Conservation (phyloP, 2,113 vertebrate genomes). For the Malaclemys terrapin region DNA sequence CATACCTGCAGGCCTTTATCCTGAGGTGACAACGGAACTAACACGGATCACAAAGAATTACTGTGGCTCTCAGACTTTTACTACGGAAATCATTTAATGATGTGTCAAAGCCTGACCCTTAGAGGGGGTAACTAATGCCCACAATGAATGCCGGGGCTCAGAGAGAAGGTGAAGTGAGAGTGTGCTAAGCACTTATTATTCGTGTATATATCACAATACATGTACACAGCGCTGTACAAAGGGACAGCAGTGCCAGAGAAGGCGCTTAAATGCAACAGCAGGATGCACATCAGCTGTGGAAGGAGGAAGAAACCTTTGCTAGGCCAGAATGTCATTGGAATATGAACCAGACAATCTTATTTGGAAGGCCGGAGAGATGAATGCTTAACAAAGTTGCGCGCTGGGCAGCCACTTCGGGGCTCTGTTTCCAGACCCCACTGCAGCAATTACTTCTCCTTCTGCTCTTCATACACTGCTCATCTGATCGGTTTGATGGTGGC, state of each 20-base stretch:
- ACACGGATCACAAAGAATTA: background rate
- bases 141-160: background rate
- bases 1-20: background rate
- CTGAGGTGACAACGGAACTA: background rate
- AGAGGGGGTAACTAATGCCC: background rate
- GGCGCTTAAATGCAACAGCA: background rate
- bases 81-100: background rate
- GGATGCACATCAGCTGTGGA: background rate
- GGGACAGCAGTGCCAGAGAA: background rate
- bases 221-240: background rate
- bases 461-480: background rate
- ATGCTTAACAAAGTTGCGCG: background rate
- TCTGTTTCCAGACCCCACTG: background rate
- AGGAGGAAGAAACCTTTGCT: background rate
- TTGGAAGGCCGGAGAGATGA: background rate
- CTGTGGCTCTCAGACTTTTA: background rate
- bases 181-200: background rate
- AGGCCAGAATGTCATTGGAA: background rate
- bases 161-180: background rate
- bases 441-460: background rate
- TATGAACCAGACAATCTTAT: background rate
- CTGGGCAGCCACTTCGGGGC: background rate
- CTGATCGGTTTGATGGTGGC: background rate
- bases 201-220: too few species aligned
- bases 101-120: background rate